These are phyloP conservation scores for Eulemur mongoz DNA, from an alignment of 2,797 vertebrate genomes.

Conservation along the genomic window DNA sequence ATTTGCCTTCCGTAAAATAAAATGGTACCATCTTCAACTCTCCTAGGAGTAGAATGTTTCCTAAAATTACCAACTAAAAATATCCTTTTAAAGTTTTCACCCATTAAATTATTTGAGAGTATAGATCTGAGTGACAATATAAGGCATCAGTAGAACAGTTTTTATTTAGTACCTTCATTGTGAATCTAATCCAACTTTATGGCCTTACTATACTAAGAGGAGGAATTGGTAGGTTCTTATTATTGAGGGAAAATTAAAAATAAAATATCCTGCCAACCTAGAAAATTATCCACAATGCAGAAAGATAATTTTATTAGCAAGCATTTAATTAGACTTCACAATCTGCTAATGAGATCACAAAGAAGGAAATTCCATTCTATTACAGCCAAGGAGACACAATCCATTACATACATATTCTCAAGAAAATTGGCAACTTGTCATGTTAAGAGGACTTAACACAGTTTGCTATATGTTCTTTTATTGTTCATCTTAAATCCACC, in stretches of 20 bases:
- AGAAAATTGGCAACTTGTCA: background rate
- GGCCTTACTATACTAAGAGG: background rate
- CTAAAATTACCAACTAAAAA: constrained; percentile 26
- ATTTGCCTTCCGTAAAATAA: background rate
- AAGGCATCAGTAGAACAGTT: background rate
- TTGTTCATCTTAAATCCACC: background rate
- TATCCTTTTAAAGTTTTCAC: constrained; percentile 3
- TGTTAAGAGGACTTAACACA: background rate
- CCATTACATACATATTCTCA: background rate
- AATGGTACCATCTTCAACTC: constrained; percentile 19
- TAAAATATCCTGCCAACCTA: constrained; percentile 9
- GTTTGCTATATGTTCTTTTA: background rate
- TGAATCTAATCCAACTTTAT: background rate
- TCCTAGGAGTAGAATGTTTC: background rate
- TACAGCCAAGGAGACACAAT: background rate
- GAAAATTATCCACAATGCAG: background rate
- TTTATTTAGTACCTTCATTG: background rate
- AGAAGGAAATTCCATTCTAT: background rate
- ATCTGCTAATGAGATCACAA: constrained; percentile 15
- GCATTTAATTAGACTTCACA: background rate
- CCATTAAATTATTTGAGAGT: constrained; percentile 1
- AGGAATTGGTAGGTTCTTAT: background rate
- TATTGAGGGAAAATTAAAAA: constrained; percentile 24
- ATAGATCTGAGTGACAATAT: background rate
- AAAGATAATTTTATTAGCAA: background rate